These are phyloP conservation scores for Distichodus sexfasciatus DNA, from an alignment of 2,797 vertebrate genomes.

Conservation along the genomic window DNA sequence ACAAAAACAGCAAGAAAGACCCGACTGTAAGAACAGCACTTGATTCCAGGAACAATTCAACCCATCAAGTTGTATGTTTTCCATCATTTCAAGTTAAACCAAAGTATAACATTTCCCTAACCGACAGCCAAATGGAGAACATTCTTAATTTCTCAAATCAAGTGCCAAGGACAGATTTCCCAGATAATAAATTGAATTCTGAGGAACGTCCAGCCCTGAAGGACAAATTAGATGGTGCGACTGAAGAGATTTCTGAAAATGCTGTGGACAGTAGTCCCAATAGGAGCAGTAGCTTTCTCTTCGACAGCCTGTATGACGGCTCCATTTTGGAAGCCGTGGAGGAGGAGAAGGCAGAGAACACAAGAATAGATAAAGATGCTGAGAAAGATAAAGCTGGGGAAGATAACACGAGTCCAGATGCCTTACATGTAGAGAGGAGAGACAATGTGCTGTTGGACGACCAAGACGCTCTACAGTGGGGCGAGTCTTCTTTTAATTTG, in stretches of 20 bases:
- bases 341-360: conserved; percentile 50
- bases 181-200: conserved; percentile 22
- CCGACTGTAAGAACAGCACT: background rate
- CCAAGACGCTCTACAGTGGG: conserved; percentile 67
- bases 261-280: conserved; percentile 74
- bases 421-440: background rate
- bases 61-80: background rate
- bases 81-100: conserved; percentile 33
- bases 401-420: background rate
- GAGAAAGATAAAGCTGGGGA: conserved; percentile 17
- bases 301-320: conserved; percentile 85
- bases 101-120: conserved; percentile 79
- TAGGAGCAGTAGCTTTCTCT: conserved; percentile 87
- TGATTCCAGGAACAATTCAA: background rate
- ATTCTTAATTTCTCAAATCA: conserved; percentile 84
- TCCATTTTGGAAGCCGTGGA: conserved; percentile 65
- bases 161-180: conserved; percentile 54
- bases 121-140: conserved; percentile 87
- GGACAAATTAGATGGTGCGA: conserved; percentile 11
- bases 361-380: conserved; percentile 44
- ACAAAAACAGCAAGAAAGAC: conserved; percentile 4
- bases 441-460: conserved; percentile 50
- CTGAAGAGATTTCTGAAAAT: conserved; percentile 33
- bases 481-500: conserved; percentile 77
- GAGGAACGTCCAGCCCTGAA: background rate